phyloP scores from a whole-genome alignment of 1,140 invertebrate species.

The Cyclargus thomasi region DNA sequence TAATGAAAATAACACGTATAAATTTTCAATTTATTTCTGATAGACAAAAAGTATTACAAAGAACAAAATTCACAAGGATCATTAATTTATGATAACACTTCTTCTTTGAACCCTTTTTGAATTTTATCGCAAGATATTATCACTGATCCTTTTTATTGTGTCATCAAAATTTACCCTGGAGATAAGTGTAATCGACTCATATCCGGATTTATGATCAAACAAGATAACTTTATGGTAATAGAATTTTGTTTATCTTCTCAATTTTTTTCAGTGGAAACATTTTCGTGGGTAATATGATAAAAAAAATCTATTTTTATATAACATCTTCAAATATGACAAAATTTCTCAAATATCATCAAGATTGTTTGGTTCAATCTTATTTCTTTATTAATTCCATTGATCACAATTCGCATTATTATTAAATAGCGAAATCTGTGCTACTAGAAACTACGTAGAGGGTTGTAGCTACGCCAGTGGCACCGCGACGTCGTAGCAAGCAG shows the following conservation, averaged over 20 bases:
- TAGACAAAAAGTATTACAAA: background rate
- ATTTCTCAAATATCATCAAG: too few relatives aligned
- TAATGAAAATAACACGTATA: background rate
- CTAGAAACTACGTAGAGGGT: constrained; percentile 52
- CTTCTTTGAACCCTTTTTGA: background rate
- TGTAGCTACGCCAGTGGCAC: constrained; percentile 59
- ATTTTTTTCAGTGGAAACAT: background rate
- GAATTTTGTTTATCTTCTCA: background rate
- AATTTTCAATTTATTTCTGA: background rate
- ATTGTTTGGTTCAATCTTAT: too few relatives aligned
- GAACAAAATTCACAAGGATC: background rate
- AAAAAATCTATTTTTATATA: too few relatives aligned
- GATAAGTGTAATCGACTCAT: constrained; percentile 10
- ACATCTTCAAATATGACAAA: too few relatives aligned
- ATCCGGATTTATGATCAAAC: background rate
- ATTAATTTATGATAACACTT: background rate
- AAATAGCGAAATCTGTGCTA: constrained; percentile 63
- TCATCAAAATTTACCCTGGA: constrained; percentile 6
- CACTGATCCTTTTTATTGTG: background rate
- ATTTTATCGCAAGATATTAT: constrained; percentile 3
- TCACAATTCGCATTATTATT: too few relatives aligned
- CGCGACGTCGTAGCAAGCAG: constrained; percentile 51
- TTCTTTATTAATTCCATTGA: too few relatives aligned
- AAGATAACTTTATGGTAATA: constrained; percentile 3
- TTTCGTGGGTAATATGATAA: constrained; percentile 8